Conservation (phyloP, 2,797 vertebrate genomes). For the Echiichthys vipera region DNA sequence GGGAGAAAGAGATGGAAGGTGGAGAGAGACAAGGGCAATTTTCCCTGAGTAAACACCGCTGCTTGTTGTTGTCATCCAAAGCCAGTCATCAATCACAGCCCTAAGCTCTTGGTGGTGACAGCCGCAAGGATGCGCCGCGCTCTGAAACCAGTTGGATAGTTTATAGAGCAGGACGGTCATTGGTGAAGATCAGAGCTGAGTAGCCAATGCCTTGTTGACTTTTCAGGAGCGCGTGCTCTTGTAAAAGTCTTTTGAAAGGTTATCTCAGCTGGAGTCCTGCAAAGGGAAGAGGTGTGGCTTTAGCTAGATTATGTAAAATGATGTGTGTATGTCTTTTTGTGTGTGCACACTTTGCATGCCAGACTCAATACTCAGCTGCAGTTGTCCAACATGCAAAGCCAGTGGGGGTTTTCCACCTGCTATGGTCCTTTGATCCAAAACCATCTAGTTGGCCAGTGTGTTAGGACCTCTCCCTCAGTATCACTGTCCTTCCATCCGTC, state of each 20-base stretch:
- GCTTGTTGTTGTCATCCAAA: conserved; percentile 79
- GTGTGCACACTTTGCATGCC: conserved; percentile 60
- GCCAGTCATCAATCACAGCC: conserved; percentile 80
- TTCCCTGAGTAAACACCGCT: conserved; percentile 81
- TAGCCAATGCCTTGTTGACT: conserved; percentile 1
- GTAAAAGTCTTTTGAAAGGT: conserved; percentile 19
- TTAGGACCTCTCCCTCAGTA: conserved; percentile 5
- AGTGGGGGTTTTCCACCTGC: conserved; percentile 69
- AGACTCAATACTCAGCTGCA: conserved; percentile 35
- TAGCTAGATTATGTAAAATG: conserved; percentile 18
- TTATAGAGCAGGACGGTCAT: conserved; percentile 38
- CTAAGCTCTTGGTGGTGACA: conserved; percentile 68
- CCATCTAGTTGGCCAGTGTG: conserved; percentile 3
- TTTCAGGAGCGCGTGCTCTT: conserved; percentile 6
- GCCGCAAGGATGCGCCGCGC: conserved; percentile 68
- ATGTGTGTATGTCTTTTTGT: neutral
- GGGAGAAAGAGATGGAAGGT: conserved; percentile 49
- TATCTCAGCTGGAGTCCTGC: conserved; percentile 1
- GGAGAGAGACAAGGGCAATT: conserved; percentile 81
- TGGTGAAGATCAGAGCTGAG: conserved; percentile 41
- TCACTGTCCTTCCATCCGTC: neutral
- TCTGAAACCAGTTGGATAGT: conserved; percentile 42
- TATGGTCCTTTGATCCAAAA: conserved; percentile 28
- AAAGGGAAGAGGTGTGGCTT: neutral
- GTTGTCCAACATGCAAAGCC: conserved; percentile 72